Evolutionary conservation across 2,113 vertebrate species (phyloP).

Genomic region (Amblyopsis rosae): DNA sequence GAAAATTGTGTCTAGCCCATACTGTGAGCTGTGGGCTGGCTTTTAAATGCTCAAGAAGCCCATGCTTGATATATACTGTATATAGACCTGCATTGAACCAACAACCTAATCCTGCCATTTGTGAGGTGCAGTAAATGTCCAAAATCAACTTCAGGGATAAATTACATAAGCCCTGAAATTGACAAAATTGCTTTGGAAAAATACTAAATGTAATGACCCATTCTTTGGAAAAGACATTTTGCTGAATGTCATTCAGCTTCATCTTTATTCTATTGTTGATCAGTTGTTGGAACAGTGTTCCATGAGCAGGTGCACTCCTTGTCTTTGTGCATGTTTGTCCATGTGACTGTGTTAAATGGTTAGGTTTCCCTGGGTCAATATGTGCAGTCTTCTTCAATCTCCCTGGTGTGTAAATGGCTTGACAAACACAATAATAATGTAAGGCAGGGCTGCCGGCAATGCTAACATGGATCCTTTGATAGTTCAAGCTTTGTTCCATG

Average conservation of each 20-base stretch:
- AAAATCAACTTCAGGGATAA: conserved; percentile 19
- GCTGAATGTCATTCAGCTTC: conserved; percentile 13
- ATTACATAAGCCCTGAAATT: conserved; percentile 31
- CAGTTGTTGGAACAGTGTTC: background rate
- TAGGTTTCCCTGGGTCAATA: conserved; percentile 34
- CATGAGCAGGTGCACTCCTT: no score
- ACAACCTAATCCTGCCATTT: conserved; percentile 19
- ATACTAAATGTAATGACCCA: no score
- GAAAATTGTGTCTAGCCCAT: background rate
- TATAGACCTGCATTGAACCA: conserved; percentile 32
- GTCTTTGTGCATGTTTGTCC: conserved; percentile 33
- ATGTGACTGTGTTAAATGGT: conserved; percentile 28
- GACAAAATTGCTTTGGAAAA: background rate
- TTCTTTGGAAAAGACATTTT: conserved; percentile 11
- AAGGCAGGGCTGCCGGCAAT: conserved; percentile 20
- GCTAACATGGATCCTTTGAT: conserved; percentile 43
- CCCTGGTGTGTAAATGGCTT: conserved; percentile 63
- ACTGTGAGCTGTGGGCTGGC: background rate
- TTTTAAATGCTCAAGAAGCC: background rate
- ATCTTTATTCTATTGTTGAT: conserved; percentile 15
- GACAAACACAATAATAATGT: conserved; percentile 43
- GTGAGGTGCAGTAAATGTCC: conserved; percentile 2
- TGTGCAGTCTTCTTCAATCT: conserved; percentile 26
- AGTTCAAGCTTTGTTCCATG: conserved; percentile 13
- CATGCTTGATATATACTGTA: conserved; percentile 24